A percentile compares a stretch with the other conserved stretches of the same genome.
Conservation (phyloP, 30 jellyfish, hydroid and myxozoan species). For the Phacellophora camtschatica region DNA sequence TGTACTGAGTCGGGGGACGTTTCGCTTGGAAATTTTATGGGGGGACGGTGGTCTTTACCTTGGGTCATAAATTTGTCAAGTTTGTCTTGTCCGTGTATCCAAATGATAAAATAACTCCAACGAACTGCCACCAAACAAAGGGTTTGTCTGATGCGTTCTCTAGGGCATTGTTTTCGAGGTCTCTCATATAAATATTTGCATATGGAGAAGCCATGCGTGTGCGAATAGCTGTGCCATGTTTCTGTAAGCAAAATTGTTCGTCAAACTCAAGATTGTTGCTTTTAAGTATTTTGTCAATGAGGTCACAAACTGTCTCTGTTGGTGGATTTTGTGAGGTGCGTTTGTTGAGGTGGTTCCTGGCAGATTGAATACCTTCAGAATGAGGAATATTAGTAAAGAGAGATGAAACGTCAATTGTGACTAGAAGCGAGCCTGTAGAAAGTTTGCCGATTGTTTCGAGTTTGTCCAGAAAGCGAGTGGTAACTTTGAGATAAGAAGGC, state of each 20-base stretch:
- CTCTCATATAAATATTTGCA: background rate
- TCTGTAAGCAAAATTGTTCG: conserved; percentile 1
- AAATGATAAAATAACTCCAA: background rate
- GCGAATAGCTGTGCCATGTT: background rate
- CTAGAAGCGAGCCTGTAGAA: background rate
- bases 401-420: background rate
- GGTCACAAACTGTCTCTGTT: conserved; percentile 7
- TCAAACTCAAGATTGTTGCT: conserved; percentile 27
- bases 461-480: background rate
- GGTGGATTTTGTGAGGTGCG: conserved; percentile 3
- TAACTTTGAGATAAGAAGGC: background rate
- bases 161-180: background rate
- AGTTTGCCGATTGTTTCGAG: background rate
- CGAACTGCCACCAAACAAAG: background rate
- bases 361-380: background rate
- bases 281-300: background rate
- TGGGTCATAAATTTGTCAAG: background rate
- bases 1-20: background rate
- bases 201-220: background rate
- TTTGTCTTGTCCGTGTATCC: conserved; percentile 38
- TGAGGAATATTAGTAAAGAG: too few relatives aligned
- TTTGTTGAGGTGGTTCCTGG: background rate
- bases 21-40: background rate
- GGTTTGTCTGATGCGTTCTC: background rate
- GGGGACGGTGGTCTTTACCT: background rate